Evolutionary conservation across 2,113 vertebrate genomes (phyloP), one percentile per base, ranked within the genome.

Genomic region (Ameiurus melas): DNA sequence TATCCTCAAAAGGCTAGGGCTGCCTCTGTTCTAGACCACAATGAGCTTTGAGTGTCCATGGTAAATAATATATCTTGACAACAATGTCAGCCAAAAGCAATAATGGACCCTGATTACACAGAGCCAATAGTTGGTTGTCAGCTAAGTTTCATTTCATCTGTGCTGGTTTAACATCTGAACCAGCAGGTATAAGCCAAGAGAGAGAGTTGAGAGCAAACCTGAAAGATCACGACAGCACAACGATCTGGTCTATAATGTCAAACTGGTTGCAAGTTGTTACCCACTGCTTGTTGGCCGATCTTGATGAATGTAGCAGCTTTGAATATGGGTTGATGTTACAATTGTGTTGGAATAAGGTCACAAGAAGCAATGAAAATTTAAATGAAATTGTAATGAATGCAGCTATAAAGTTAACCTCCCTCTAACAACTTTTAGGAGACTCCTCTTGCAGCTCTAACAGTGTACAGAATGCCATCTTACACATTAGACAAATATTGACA

Each of bases 311-410:
- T 77, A 4, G 73, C 39, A 51, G 43, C 73, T 77, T 51, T 51
- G 73, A 77, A 77, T 27, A 20, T 20, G 17, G 8, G 8, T 10
- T 77, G 39, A 47, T 5, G 71, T 47, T 27, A 77, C 27, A 77
- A 25, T 77, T 51, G 71, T 43, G 33, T 39, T 71, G 70, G 70
- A 70, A 71, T 36, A 8, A 36, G 33, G 6, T 71, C 16, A 71
- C 36, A 73, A 73, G 36, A 39, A 73, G 36, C 30, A 64, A 75
- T 78, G 85, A 51, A 51, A 51, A 51, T 51, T 51, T 1, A 10
- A 51, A 51, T 51, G 47, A 62, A 86, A 64, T 30, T 17, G 47
- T 66, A 86, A 86, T 75, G 43, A 79, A 60, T 20, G 62, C 10
- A 53, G n/a, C 16, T 30, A 19, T 30, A 78, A 30, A 73, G 20